Base-by-base conservation (phyloP, 2,113 vertebrate species). In the Vimba vimba region DNA sequence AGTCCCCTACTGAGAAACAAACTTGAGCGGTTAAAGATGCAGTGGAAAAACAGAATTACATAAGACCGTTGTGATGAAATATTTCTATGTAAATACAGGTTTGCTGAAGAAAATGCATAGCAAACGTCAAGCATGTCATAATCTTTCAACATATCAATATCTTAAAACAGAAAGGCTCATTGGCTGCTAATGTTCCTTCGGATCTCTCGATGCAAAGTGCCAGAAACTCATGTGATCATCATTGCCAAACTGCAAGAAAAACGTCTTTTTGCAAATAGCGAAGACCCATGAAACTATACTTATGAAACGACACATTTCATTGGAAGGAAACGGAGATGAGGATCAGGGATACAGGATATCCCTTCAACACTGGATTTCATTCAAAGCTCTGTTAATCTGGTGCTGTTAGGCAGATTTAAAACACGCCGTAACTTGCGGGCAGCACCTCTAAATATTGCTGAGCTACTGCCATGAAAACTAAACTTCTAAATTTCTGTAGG, bases 1-100 rank as follows among this genome's bases (percentile, higher is more conserved):
- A 71, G 80, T 74, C 83, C 78, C 86, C 86, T 77, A 66, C 81
- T 13, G 76, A 84, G 84, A 86, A 68, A 55, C 62, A 79, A 85
- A 87, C 83, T 75, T 78, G 21, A 59, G 79, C 47, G 81, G 84
- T 80, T 85, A 64, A 74, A 79, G 81, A 87, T 50, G 69, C 73
- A 85, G 77, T 45, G 66, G 71, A 73, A 86, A 64, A 21, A 80
- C 73, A 79, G 77, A 59, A 39, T 66, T 75, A 86, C 36, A 64
- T 30, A 60, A 60, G 59, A 69, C n/a, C 33, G 39, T 69, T 23
- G 62, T n/a, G 59, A 79, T 78, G 43, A 83, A 81, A 17, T 71
- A 79, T 57, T 81, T 69, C 76, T 45, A 55, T 60, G 74, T 81
- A 84, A 89, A 86, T 80, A 87, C 59, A 43, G 69, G 45, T 30